These are phyloP conservation scores for Tretioscincus oriximinensis DNA, from an alignment of 2,113 vertebrate species.

Conservation along the genomic window DNA sequence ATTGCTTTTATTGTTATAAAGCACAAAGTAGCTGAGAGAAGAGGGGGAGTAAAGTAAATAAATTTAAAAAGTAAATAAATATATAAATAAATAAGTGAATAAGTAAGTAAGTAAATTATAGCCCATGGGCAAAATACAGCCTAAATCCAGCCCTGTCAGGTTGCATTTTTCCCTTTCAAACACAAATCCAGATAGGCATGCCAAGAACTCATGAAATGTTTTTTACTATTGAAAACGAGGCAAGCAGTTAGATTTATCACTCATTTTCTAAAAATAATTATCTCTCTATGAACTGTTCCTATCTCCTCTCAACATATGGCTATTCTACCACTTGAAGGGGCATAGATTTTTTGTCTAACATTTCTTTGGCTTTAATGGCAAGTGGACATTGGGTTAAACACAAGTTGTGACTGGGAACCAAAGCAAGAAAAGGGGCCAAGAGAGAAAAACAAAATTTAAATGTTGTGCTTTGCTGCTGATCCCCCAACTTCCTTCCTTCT, in stretches of 20 bases:
- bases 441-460: neutral
- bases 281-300: neutral
- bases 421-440: neutral
- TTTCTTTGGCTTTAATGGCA: neutral
- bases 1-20: too few relatives aligned
- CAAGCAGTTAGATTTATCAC: neutral
- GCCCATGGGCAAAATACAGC: too few relatives aligned
- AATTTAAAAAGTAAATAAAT: too few relatives aligned
- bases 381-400: neutral
- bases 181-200: slow-evolving; percentile 43
- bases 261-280: neutral
- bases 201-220: slow-evolving; percentile 31
- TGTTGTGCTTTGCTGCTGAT: neutral
- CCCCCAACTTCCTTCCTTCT: neutral
- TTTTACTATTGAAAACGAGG: slow-evolving; percentile 7
- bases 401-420: neutral
- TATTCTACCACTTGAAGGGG: slow-evolving; percentile 1
- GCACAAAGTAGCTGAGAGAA: too few relatives aligned
- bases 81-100: too few relatives aligned
- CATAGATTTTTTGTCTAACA: neutral
- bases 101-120: too few relatives aligned
- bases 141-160: too few relatives aligned
- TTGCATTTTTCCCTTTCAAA: neutral
- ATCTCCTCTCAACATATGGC: slow-evolving; percentile 35
- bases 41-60: too few relatives aligned